phyloP scores from a whole-genome alignment of 64 coral and sea anemone genomes.

The Porites australiensis region DNA sequence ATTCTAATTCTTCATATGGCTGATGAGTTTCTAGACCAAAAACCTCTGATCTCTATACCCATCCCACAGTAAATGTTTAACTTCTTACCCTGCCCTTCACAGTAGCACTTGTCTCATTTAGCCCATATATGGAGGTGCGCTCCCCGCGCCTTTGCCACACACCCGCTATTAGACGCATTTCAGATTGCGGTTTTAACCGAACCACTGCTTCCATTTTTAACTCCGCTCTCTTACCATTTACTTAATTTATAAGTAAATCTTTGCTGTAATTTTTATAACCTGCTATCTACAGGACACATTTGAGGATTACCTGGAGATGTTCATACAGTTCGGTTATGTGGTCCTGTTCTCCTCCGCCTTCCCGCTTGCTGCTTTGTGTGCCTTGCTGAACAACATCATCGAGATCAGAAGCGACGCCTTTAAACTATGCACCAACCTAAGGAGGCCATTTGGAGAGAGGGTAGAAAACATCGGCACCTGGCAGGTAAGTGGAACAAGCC shows the following conservation, averaged over 20 bases:
- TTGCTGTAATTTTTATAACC: not conserved
- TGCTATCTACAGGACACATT: constrained; percentile 87
- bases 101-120: no score
- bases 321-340: constrained; percentile 99
- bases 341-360: constrained; percentile 98
- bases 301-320: constrained; percentile 99
- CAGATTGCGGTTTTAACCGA: no score
- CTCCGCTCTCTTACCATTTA: no score
- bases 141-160: no score
- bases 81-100: no score
- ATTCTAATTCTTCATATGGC: no score
- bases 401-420: constrained; percentile 99
- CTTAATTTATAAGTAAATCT: not conserved
- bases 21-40: no score
- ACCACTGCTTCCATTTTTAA: no score
- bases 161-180: no score
- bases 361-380: constrained; percentile 95
- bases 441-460: constrained; percentile 91
- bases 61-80: no score
- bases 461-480: constrained; percentile 99
- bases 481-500: constrained; percentile 81
- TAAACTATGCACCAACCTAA: constrained; percentile 98
- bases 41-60: no score
- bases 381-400: constrained; percentile 96
- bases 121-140: no score